Evolutionary conservation across 2,888 invertebrate genomes (phyloP).

Genomic region (Pyrrhia umbra): DNA sequence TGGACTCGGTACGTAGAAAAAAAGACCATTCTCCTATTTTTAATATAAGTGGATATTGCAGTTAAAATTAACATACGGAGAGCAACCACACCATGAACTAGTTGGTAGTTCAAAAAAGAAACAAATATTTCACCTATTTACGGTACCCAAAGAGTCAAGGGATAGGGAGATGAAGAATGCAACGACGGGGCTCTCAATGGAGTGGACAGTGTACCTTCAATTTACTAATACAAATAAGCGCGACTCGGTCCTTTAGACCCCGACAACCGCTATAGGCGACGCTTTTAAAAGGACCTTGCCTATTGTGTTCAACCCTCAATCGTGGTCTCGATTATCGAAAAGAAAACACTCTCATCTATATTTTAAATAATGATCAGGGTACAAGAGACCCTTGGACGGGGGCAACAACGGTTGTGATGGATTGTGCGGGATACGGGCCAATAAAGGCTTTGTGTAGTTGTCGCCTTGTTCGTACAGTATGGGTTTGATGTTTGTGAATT

Average conservation of each 20-base stretch:
- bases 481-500: slow-evolving; percentile 53
- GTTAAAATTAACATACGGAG: background rate
- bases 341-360: slow-evolving; percentile 90
- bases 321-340: slow-evolving; percentile 89
- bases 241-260: slow-evolving; percentile 74
- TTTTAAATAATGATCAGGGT: slow-evolving; percentile 90
- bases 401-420: slow-evolving; percentile 85
- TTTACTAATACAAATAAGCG: slow-evolving; percentile 89
- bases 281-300: slow-evolving; percentile 80
- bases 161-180: slow-evolving; percentile 61
- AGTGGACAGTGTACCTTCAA: slow-evolving; percentile 86
- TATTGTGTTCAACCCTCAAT: slow-evolving; percentile 87
- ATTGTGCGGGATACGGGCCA: slow-evolving; percentile 83
- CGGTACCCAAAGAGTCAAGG: slow-evolving; percentile 60
- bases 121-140: slow-evolving; percentile 17
- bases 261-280: slow-evolving; percentile 78
- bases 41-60: background rate
- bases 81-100: background rate
- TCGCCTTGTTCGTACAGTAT: slow-evolving; percentile 73
- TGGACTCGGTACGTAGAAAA: background rate
- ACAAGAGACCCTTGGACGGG: slow-evolving; percentile 68
- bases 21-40: background rate
- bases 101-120: slow-evolving; percentile 1
- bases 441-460: slow-evolving; percentile 80
- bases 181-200: slow-evolving; percentile 74